phyloP scores from a whole-genome alignment of 1,140 invertebrate genomes.

The Magallana gigas region DNA sequence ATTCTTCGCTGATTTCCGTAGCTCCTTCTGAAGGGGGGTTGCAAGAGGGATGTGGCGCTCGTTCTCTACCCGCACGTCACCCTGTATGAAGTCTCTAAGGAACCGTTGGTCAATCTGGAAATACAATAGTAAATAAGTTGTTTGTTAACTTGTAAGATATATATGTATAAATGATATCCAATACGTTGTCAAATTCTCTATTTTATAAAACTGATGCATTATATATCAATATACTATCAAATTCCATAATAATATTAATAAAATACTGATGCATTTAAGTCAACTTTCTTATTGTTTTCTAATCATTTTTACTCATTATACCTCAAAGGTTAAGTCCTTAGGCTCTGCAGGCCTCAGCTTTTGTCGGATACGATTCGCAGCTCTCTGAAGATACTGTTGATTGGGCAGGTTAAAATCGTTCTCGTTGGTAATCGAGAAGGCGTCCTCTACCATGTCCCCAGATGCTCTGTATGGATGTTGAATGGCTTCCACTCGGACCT shows the following conservation, averaged over 20 bases:
- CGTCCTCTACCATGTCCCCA: neutral
- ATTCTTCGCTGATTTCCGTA: neutral
- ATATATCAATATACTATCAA: too few relatives aligned
- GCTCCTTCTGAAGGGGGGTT: neutral
- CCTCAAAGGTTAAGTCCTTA: slow-evolving; percentile 46
- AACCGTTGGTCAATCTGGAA: slow-evolving; percentile 33
- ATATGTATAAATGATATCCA: too few relatives aligned
- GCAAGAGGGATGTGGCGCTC: slow-evolving; percentile 30
- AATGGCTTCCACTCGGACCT: too few relatives aligned
- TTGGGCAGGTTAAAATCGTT: slow-evolving; percentile 7
- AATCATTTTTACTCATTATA: neutral
- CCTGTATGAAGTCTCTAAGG: slow-evolving; percentile 14
- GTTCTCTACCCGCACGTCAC: slow-evolving; percentile 20
- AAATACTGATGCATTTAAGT: neutral
- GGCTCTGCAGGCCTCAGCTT: slow-evolving; percentile 41
- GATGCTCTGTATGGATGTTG: too few relatives aligned
- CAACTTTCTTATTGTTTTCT: neutral
- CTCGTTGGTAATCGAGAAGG: neutral
- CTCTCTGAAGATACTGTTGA: slow-evolving; percentile 9
- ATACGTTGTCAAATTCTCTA: too few relatives aligned
- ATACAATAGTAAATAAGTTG: neutral
- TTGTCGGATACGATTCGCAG: slow-evolving; percentile 29
- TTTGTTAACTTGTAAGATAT: too few relatives aligned
- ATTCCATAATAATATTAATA: neutral
- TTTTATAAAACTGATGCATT: too few relatives aligned